Base-by-base conservation (phyloP, 2,888 invertebrate species). In the Melanostoma scalare region DNA sequence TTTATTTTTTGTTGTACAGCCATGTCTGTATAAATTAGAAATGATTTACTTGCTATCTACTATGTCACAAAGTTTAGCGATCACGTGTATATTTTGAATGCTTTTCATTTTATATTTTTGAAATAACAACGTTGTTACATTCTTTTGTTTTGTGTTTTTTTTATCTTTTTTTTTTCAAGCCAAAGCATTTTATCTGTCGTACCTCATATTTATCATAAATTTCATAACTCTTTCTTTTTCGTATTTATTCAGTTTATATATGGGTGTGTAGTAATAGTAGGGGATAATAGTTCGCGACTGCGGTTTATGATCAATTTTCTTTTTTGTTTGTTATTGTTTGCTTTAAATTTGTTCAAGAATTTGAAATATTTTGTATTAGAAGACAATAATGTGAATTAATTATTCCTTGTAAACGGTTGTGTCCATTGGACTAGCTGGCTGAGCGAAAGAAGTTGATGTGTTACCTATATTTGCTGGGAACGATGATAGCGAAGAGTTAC, bases 351-450 rank as follows among this genome's bases (percentile, higher is more conserved):
- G 31, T 63, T 67, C 38, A 84, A 79, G 69, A 84, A 75, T 35
- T 79, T 71, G 42, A 84, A 79, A 78, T 82, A 73, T 85, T 55
- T 67, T 67, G 53, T 50, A 48, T 44, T 46, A 69, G 76, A 85
- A 81, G 81, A 81, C 68, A 36, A 72, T 58, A 33, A 10, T 65
- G 58, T 75, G 20, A 20, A 68, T 88, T 38, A 38, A n/a, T 56
- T 93, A 94, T 89, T 94, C 94, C 89, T 93, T 93, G 87, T 92
- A 93, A 80, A 91, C 89, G 80, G 94, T 94, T 71, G 94, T 95
- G 92, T 95, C 95, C 95, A 95, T 95, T 63, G 95, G 95, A 92
- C 95, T 95, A 90, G 95, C 94, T 82, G 94, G 94, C 91, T 93
- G 95, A 65, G 92, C 89, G 84, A 92, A 91, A 42, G 89, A 88